These are phyloP conservation scores for Antheraea pernyi DNA, from an alignment of 1,140 invertebrate species.

Conservation along the genomic window DNA sequence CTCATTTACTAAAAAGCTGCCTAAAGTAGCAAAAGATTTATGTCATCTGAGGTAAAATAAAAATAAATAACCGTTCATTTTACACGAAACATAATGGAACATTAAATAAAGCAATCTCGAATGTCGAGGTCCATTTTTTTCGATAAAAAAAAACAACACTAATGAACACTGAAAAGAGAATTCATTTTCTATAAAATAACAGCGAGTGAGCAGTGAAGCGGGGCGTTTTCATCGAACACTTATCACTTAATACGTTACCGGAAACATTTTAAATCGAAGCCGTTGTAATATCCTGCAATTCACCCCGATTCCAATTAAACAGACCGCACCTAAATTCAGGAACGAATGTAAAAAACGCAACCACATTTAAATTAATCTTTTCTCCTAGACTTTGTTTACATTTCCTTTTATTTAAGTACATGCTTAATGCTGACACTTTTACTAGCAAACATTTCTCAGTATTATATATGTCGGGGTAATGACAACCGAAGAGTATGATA, in stretches of 20 bases:
- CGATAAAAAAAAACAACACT: conserved; percentile 20
- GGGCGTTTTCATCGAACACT: conserved; percentile 24
- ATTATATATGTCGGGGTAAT: too few species aligned
- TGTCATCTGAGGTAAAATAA: background rate
- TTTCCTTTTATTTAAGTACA: too few species aligned
- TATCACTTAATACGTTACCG: conserved; percentile 18
- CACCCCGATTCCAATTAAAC: conserved; percentile 28
- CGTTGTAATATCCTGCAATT: conserved; percentile 27
- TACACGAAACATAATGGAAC: conserved; percentile 12
- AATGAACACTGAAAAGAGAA: conserved; percentile 18
- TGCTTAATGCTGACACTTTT: too few species aligned
- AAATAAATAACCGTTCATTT: background rate
- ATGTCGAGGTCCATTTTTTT: conserved; percentile 13
- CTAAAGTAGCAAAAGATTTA: background rate
- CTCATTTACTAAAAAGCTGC: background rate
- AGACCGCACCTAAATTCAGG: conserved; percentile 15
- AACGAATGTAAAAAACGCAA: conserved; percentile 10
- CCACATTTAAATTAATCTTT: background rate
- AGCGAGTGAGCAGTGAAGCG: conserved; percentile 13
- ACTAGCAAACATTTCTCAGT: too few species aligned
- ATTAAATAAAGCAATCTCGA: conserved; percentile 10
- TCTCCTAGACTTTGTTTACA: too few species aligned
- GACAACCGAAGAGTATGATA: too few species aligned
- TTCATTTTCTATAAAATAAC: conserved; percentile 27
- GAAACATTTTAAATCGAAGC: conserved; percentile 25